These are phyloP conservation scores for Lordiphosa stackelbergi DNA, from an alignment of 1,140 invertebrate genomes.

Conservation along the genomic window DNA sequence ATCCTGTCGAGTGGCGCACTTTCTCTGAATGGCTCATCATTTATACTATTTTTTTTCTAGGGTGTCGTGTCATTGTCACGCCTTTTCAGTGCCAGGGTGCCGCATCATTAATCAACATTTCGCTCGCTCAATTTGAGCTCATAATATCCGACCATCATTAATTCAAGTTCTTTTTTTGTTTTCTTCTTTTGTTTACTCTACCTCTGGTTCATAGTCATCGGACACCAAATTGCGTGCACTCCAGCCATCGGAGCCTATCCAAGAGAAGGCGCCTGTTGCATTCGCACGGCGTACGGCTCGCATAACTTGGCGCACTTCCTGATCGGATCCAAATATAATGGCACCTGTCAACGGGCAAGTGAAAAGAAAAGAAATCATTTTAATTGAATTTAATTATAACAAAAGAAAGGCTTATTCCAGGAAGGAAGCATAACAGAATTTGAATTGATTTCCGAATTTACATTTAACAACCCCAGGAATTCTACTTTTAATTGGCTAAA, in stretches of 20 bases:
- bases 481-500: conserved; percentile 18
- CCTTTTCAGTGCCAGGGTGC: conserved; percentile 30
- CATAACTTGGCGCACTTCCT: conserved; percentile 97
- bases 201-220: conserved; percentile 91
- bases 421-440: too few species aligned
- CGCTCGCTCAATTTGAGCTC: conserved; percentile 51
- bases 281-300: conserved; percentile 90
- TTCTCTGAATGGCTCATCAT: conserved; percentile 33
- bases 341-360: conserved; percentile 82
- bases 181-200: conserved; percentile 31
- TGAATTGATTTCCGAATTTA: background rate
- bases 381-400: conserved; percentile 40
- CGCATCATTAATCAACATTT: conserved; percentile 65
- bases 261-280: conserved; percentile 93
- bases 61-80: conserved; percentile 41
- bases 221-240: conserved; percentile 91
- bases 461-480: background rate
- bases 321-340: conserved; percentile 96
- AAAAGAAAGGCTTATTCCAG: conserved; percentile 11
- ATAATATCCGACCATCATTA: conserved; percentile 50
- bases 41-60: conserved; percentile 49
- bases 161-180: conserved; percentile 21
- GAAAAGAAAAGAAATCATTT: conserved; percentile 18
- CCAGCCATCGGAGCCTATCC: conserved; percentile 97
- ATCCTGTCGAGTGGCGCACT: conserved; percentile 6